Evolutionary conservation across 53 echinoderm and acorn worm species (phyloP).

Genomic region (Stichopus horrens): DNA sequence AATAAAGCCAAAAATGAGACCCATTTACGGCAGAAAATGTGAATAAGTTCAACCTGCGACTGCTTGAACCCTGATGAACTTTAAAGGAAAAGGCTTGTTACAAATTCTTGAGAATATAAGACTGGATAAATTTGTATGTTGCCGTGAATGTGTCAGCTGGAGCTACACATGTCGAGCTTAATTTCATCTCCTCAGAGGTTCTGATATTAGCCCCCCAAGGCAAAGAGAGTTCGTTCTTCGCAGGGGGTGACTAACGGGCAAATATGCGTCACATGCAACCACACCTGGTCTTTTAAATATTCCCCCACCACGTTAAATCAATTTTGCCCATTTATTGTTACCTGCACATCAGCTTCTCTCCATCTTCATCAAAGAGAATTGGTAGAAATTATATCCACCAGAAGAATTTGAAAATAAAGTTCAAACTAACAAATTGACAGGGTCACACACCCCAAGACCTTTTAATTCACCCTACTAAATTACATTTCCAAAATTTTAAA

Average conservation of each 20-base stretch:
- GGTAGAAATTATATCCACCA: background rate
- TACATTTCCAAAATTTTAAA: slow-evolving; percentile 17
- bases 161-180: no score
- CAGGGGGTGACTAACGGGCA: background rate
- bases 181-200: background rate
- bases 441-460: slow-evolving; percentile 1
- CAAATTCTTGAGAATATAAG: background rate
- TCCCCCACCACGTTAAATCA: background rate
- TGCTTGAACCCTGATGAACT: no score
- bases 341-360: background rate
- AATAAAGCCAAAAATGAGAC: no score
- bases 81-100: no score
- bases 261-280: background rate
- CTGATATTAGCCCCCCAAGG: background rate
- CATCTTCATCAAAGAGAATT: slow-evolving; percentile 21
- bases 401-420: background rate
- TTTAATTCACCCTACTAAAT: slow-evolving; percentile 6
- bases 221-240: background rate
- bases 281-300: slow-evolving; percentile 1
- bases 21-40: no score
- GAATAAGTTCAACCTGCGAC: no score
- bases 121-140: no score
- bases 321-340: background rate
- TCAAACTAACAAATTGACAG: slow-evolving; percentile 38
- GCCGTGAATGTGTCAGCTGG: no score